These are phyloP conservation scores for Sapajus apella DNA, from an alignment of 2,113 vertebrate species.

Conservation along the genomic window DNA sequence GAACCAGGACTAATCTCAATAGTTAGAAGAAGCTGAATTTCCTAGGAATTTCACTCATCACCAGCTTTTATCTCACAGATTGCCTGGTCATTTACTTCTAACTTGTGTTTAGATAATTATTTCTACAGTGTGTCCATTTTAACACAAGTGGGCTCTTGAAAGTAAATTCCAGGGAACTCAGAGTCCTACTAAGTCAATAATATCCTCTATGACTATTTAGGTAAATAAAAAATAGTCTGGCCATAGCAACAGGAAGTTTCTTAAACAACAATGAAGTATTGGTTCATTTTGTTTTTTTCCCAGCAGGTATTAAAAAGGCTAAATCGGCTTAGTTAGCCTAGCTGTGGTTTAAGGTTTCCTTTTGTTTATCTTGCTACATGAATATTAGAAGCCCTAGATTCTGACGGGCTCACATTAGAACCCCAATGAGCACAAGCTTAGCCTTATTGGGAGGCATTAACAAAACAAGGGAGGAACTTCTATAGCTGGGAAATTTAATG, in stretches of 20 bases:
- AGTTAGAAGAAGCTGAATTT: neutral
- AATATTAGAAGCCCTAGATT: neutral
- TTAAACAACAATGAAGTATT: neutral
- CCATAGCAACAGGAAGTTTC: neutral
- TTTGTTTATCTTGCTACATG: neutral
- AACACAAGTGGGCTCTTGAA: neutral
- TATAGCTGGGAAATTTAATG: neutral
- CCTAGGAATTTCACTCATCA: neutral
- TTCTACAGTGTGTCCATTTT: neutral
- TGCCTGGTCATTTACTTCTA: accelerated
- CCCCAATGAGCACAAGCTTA: neutral
- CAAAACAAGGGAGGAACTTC: neutral
- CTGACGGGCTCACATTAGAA: accelerated
- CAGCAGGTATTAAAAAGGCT: neutral
- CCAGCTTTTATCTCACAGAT: neutral
- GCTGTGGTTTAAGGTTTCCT: neutral
- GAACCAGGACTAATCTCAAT: neutral
- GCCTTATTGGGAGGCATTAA: too few relatives aligned
- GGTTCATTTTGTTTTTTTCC: neutral
- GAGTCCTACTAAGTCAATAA: neutral
- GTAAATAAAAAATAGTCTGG: neutral
- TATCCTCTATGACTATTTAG: neutral
- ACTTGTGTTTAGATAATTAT: neutral
- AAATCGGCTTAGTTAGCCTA: neutral
- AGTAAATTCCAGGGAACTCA: neutral